A percentile compares a stretch with the other conserved stretches of the same genome.
phyloP scores from a whole-genome alignment of 1,140 invertebrate species.

The Hormaphis cornu region DNA sequence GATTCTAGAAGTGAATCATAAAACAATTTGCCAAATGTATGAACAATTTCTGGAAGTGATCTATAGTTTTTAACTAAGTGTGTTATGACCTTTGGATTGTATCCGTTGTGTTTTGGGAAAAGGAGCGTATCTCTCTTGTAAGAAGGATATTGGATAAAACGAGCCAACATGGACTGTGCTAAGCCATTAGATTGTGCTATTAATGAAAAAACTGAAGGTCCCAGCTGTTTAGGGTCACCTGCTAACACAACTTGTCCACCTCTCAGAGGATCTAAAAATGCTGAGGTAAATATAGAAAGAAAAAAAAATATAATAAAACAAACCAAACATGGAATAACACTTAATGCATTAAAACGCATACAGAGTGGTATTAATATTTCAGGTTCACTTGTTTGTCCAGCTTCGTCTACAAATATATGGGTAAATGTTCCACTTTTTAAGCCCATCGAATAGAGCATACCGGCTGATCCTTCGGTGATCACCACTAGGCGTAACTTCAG shows the following conservation, averaged over 20 bases:
- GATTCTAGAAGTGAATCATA: conserved; percentile 63
- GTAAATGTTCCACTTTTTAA: conserved; percentile 69
- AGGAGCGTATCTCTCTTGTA: conserved; percentile 40
- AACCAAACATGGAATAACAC: too few relatives aligned
- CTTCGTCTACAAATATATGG: conserved; percentile 82
- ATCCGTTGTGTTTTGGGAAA: conserved; percentile 47
- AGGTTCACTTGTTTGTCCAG: conserved; percentile 81
- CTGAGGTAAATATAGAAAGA: conserved; percentile 31
- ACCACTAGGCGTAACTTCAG: conserved; percentile 2
- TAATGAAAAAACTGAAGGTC: conserved; percentile 65
- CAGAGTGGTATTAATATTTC: conserved; percentile 70
- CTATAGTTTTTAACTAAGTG: conserved; percentile 67
- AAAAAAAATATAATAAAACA: too few relatives aligned
- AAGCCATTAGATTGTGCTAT: conserved; percentile 56
- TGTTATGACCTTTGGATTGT: conserved; percentile 59
- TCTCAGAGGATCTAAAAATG: not conserved
- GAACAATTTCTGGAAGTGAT: conserved; percentile 65
- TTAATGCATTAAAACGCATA: conserved; percentile 36
- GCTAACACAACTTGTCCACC: conserved; percentile 67
- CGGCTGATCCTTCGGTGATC: conserved; percentile 45
- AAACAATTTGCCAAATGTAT: conserved; percentile 67
- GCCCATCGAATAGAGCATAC: conserved; percentile 55
- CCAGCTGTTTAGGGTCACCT: conserved; percentile 88
- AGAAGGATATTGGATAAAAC: conserved; percentile 38
- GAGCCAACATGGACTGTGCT: conserved; percentile 40